These are phyloP conservation scores for Dipodomys spectabilis DNA, from an alignment of 2,113 vertebrate genomes.

Conservation along the genomic window DNA sequence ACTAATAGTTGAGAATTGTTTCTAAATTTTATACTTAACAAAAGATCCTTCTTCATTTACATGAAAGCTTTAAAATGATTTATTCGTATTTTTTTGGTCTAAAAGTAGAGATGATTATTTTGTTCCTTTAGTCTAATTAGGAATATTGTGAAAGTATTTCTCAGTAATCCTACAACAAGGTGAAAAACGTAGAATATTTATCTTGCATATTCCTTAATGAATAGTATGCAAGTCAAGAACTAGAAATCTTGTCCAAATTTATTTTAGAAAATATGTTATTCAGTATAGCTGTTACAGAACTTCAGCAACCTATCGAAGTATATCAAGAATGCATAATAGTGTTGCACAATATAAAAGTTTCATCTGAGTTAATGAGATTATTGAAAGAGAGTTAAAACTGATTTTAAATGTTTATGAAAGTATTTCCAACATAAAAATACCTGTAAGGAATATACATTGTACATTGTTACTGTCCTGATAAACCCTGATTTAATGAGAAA, in stretches of 20 bases:
- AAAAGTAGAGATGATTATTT: not conserved
- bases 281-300: not conserved
- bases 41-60: not conserved
- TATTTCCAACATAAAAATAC: constrained; percentile 13
- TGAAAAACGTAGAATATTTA: not conserved
- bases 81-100: not conserved
- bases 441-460: not conserved
- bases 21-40: constrained; percentile 1
- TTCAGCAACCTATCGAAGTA: not conserved
- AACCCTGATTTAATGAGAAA: constrained; percentile 31
- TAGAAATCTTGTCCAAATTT: not conserved
- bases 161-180: not conserved
- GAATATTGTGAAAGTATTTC: not conserved
- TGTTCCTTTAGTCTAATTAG: not conserved
- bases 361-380: not conserved
- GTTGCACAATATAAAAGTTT: not conserved
- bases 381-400: constrained; percentile 30
- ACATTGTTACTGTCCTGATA: not conserved
- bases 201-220: not conserved
- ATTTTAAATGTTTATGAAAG: not conserved
- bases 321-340: not conserved
- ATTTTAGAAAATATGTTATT: not conserved
- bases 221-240: not conserved
- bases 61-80: not conserved
- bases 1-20: not conserved